These are phyloP conservation scores for Psittacula echo DNA, from an alignment of 2,797 vertebrate genomes.

Conservation along the genomic window DNA sequence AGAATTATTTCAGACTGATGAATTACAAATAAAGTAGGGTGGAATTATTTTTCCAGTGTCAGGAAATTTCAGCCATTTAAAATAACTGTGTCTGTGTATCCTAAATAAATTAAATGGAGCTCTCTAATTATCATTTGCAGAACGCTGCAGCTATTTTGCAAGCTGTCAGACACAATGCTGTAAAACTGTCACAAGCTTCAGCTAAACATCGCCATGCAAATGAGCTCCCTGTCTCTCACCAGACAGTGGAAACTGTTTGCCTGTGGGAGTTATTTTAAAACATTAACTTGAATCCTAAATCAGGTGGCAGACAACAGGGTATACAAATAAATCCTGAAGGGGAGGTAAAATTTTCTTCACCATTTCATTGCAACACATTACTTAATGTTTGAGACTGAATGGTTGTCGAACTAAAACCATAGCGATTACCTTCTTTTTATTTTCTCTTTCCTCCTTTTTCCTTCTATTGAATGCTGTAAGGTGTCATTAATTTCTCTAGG, in stretches of 20 bases:
- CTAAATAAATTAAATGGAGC: conserved; percentile 18
- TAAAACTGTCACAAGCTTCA: neutral
- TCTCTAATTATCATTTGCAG: neutral
- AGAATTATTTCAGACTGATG: neutral
- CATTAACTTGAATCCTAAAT: neutral
- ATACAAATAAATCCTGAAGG: neutral
- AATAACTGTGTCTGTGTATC: neutral
- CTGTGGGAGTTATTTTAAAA: neutral
- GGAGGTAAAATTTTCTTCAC: neutral
- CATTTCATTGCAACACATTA: neutral
- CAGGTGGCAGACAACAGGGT: neutral
- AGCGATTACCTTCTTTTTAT: neutral
- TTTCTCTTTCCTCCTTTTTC: neutral
- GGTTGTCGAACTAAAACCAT: neutral
- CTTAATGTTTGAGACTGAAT: neutral
- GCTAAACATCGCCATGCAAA: neutral
- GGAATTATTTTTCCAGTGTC: neutral
- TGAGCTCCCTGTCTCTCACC: neutral
- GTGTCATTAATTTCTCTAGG: neutral
- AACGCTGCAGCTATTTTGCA: conserved; percentile 16
- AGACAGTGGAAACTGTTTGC: neutral
- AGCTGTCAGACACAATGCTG: neutral
- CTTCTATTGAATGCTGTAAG: neutral
- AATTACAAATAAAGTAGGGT: neutral
- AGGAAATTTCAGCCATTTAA: conserved; percentile 19